Percentiles rank a stretch among this genome's conserved stretches.
These are phyloP conservation scores for Lasioglossum vierecki DNA, from an alignment of 2,888 invertebrate genomes.

Conservation along the genomic window DNA sequence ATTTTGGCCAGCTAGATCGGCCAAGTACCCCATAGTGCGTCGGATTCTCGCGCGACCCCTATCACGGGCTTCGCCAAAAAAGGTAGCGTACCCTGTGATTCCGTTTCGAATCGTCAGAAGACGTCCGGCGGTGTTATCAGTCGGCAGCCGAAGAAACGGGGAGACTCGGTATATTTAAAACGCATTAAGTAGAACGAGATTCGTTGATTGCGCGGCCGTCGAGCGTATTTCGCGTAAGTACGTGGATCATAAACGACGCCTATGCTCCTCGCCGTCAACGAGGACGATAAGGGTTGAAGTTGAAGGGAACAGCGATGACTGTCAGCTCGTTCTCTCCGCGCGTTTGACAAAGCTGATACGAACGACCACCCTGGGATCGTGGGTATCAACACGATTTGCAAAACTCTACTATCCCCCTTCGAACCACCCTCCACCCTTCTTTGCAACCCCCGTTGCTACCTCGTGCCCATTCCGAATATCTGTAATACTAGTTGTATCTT, in stretches of 20 bases:
- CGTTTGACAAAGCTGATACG: constrained; percentile 54
- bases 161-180: constrained; percentile 46
- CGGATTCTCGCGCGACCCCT: neutral
- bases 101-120: constrained; percentile 19
- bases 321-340: constrained; percentile 23
- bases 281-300: constrained; percentile 51
- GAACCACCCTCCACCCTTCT: neutral
- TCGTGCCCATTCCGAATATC: neutral
- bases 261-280: constrained; percentile 28
- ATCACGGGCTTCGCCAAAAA: neutral
- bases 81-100: neutral
- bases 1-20: too few relatives aligned
- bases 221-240: constrained; percentile 23
- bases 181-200: constrained; percentile 50
- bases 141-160: constrained; percentile 16
- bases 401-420: neutral
- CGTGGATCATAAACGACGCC: constrained; percentile 57
- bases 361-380: constrained; percentile 29
- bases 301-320: constrained; percentile 40
- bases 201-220: constrained; percentile 46
- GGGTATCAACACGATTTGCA: constrained; percentile 17
- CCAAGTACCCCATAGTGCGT: too few relatives aligned
- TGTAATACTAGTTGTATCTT: constrained; percentile 21
- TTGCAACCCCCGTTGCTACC: neutral
- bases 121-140: constrained; percentile 36